Evolutionary conservation across 1,140 invertebrate species (phyloP).

Genomic region (Pseudomyrmex pallidus): DNA sequence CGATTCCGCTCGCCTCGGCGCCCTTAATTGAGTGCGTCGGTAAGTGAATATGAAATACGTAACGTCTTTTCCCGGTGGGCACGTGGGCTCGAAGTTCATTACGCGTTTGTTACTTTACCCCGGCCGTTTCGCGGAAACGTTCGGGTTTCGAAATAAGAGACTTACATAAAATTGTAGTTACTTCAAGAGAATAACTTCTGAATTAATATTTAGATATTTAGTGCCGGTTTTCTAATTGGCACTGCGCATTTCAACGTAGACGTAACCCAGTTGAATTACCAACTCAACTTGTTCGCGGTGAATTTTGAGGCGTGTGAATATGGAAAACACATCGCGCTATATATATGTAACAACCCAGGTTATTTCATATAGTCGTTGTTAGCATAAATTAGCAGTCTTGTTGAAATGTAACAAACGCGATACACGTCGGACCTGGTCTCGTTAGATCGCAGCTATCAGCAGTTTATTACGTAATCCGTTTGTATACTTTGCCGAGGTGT

Average conservation of each 20-base stretch:
- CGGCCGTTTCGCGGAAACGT: neutral
- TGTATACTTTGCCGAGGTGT: slow-evolving; percentile 63
- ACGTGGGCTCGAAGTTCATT: neutral
- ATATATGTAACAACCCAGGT: slow-evolving; percentile 32
- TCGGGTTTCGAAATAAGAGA: neutral
- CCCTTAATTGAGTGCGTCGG: slow-evolving; percentile 74
- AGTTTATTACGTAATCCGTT: slow-evolving; percentile 68
- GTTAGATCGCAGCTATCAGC: slow-evolving; percentile 57
- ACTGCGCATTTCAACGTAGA: neutral
- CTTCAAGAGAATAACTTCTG: neutral
- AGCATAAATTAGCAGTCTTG: slow-evolving; percentile 58
- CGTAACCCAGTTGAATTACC: neutral
- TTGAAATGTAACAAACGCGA: slow-evolving; percentile 54
- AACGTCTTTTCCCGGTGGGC: neutral
- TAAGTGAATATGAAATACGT: slow-evolving; percentile 65
- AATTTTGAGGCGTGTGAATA: neutral
- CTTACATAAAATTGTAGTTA: neutral
- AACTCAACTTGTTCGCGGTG: neutral
- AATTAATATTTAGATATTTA: slow-evolving; percentile 2
- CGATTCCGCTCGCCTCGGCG: slow-evolving; percentile 17
- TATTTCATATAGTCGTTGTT: slow-evolving; percentile 42
- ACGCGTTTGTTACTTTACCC: neutral
- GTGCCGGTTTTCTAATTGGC: neutral
- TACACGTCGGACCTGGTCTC: neutral
- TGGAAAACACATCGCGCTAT: neutral